A percentile compares a stretch with the other conserved stretches of the same genome.
These are phyloP conservation scores for Odobenus rosmarus DNA, from an alignment of 2,113 vertebrate species.

Conservation along the genomic window DNA sequence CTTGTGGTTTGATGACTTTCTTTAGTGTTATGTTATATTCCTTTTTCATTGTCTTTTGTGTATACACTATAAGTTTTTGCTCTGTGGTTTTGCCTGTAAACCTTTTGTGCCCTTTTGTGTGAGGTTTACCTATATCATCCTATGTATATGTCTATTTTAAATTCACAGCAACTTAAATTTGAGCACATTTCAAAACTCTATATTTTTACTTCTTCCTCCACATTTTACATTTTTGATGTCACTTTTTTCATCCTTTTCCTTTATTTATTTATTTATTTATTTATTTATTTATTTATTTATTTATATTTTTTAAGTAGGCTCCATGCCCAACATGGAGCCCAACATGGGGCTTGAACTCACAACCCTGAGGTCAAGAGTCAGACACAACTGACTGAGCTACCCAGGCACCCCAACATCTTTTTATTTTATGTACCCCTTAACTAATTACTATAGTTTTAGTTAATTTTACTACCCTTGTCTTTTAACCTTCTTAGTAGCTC, in stretches of 20 bases:
- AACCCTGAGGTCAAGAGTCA: neutral
- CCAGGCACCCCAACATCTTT: neutral
- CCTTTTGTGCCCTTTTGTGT: neutral
- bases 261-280: too few species aligned
- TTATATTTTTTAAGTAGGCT: neutral
- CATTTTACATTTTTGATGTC: neutral
- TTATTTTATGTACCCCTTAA: neutral
- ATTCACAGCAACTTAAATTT: neutral
- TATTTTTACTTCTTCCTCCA: neutral
- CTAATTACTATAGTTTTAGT: neutral
- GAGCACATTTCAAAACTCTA: neutral
- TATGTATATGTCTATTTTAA: neutral
- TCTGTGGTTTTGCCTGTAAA: neutral
- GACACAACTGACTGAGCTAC: neutral
- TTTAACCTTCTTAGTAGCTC: neutral
- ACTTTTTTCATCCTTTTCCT: neutral
- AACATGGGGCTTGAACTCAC: neutral
- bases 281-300: neutral
- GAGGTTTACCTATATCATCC: neutral
- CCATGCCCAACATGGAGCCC: neutral
- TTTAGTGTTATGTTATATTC: neutral
- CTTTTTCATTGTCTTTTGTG: neutral
- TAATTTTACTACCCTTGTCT: neutral
- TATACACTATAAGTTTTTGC: neutral
- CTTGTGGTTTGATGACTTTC: neutral